Percentiles rank a stretch among this genome's conserved stretches.
Conservation (phyloP, 2,888 invertebrate species). For the Trissonchulus sp. region DNA sequence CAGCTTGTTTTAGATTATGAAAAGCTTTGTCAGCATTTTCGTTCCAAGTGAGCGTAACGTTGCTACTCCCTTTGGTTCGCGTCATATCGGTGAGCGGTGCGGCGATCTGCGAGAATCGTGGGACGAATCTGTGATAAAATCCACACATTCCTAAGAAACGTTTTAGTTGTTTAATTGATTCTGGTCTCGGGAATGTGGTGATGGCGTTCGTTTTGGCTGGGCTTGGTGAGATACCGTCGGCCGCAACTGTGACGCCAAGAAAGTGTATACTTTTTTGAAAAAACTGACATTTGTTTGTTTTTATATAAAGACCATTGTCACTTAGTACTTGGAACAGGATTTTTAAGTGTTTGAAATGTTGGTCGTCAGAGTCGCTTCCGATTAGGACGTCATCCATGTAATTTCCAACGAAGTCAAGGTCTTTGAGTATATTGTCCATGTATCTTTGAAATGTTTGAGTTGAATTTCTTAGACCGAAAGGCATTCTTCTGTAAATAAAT, state of each 20-base stretch:
- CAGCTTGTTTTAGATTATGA: neutral
- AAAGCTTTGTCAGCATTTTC: neutral
- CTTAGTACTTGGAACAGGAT: neutral
- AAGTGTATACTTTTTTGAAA: neutral
- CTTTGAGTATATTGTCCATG: neutral
- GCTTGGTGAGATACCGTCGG: neutral
- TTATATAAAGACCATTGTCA: neutral
- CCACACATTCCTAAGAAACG: constrained; percentile 5
- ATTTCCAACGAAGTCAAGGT: neutral
- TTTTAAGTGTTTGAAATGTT: constrained; percentile 2
- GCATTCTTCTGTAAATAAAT: constrained; percentile 6
- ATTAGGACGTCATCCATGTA: constrained; percentile 11
- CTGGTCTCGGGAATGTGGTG: neutral
- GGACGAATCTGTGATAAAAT: constrained; percentile 15
- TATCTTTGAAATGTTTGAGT: constrained; percentile 7
- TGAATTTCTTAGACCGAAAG: constrained; percentile 3
- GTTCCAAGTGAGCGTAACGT: neutral
- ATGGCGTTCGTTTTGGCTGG: neutral
- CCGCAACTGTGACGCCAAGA: constrained; percentile 2
- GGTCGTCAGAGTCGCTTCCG: neutral
- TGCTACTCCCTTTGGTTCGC: neutral
- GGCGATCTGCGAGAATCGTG: constrained; percentile 1
- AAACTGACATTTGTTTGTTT: constrained; percentile 16
- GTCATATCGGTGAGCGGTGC: constrained; percentile 16
- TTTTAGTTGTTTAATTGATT: neutral